A percentile compares a stretch with the other conserved stretches of the same genome.
These are phyloP conservation scores for Brachymystax lenok DNA, from an alignment of 2,797 vertebrate species.

Conservation along the genomic window DNA sequence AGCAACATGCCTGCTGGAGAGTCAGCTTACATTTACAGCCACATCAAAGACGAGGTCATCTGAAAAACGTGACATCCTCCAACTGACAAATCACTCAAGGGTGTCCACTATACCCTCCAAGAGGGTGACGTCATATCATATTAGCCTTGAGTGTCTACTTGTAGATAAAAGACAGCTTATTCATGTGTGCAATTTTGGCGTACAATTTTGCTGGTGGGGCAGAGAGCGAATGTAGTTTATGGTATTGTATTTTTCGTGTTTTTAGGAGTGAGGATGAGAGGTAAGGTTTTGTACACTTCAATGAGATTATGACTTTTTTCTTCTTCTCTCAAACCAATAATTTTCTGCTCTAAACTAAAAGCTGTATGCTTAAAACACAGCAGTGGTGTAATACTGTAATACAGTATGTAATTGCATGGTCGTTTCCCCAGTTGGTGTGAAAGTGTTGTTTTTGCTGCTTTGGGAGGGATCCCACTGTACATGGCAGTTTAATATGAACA, in stretches of 20 bases:
- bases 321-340: background rate
- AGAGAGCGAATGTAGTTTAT: background rate
- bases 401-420: background rate
- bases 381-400: background rate
- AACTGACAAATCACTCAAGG: conserved; percentile 49
- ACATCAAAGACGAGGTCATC: conserved; percentile 56
- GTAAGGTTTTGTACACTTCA: too few species aligned
- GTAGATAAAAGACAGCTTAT: background rate
- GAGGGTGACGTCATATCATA: conserved; percentile 39
- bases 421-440: background rate
- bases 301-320: too few species aligned
- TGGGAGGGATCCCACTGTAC: background rate
- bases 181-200: background rate
- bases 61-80: conserved; percentile 21
- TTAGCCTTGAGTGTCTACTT: conserved; percentile 19
- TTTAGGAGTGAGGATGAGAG: too few species aligned
- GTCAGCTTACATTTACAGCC: conserved; percentile 49
- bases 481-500: background rate
- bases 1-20: conserved; percentile 51
- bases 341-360: background rate
- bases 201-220: background rate
- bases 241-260: background rate
- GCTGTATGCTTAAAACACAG: background rate
- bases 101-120: conserved; percentile 31
- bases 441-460: background rate